These are phyloP conservation scores for Mya arenaria DNA, from an alignment of 1,140 invertebrate genomes.

Conservation along the genomic window DNA sequence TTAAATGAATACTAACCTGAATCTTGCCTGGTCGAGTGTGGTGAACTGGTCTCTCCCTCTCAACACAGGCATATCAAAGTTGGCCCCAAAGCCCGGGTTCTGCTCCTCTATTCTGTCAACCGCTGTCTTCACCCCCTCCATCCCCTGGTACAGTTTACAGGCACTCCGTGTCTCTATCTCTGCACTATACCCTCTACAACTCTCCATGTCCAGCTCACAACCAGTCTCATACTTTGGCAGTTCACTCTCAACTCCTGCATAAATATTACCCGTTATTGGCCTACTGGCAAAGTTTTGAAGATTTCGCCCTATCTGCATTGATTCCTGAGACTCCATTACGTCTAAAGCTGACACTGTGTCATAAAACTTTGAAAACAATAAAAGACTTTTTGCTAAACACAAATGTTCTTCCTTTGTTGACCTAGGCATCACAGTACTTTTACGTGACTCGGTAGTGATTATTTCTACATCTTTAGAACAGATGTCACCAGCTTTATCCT, in stretches of 20 bases:
- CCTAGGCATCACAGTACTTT: too few relatives aligned
- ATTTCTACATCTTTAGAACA: neutral
- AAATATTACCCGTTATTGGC: slow-evolving; percentile 1
- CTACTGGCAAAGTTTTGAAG: neutral
- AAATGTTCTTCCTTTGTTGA: slow-evolving; percentile 30
- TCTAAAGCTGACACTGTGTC: slow-evolving; percentile 58
- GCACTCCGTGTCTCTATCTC: slow-evolving; percentile 29
- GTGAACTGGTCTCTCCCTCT: slow-evolving; percentile 32
- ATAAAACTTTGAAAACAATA: slow-evolving; percentile 58
- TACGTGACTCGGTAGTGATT: too few relatives aligned
- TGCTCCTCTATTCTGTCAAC: neutral
- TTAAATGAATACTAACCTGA: slow-evolving; percentile 9
- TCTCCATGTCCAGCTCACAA: slow-evolving; percentile 2
- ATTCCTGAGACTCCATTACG: slow-evolving; percentile 3
- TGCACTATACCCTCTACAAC: slow-evolving; percentile 1
- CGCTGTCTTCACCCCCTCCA: neutral
- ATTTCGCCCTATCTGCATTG: neutral
- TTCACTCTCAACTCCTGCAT: slow-evolving; percentile 15
- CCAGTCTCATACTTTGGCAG: neutral
- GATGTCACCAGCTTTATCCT: neutral
- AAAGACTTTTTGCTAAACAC: slow-evolving; percentile 47
- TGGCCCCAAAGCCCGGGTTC: neutral
- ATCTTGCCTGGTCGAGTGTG: neutral
- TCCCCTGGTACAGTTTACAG: slow-evolving; percentile 11
- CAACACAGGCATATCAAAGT: slow-evolving; percentile 20